These are phyloP conservation scores for Stomatorhinus ivindoensis DNA, from an alignment of 2,113 vertebrate genomes.

Conservation along the genomic window DNA sequence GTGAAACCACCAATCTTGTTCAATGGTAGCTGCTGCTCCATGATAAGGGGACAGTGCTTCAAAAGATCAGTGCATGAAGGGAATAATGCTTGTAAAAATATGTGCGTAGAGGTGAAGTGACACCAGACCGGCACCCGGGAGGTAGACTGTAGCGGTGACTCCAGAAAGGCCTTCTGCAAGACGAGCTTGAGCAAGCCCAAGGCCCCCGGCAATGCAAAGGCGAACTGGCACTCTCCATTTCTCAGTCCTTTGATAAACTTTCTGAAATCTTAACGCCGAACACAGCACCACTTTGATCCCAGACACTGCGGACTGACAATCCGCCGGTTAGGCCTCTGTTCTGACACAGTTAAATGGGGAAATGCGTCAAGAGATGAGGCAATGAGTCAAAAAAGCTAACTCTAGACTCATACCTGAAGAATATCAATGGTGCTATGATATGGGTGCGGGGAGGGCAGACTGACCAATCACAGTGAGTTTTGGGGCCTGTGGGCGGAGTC, in stretches of 20 bases:
- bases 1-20: not conserved
- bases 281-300: slow-evolving; percentile 11
- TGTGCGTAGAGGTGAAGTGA: not conserved
- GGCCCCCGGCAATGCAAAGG: not conserved
- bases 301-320: slow-evolving; percentile 5
- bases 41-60: not conserved
- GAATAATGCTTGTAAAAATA: not conserved
- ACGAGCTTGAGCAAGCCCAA: not conserved
- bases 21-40: not conserved
- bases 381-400: not conserved
- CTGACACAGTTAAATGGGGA: not conserved
- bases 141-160: not conserved
- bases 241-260: slow-evolving; percentile 11
- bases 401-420: not conserved
- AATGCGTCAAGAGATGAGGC: not conserved
- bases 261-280: slow-evolving; percentile 12
- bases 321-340: not conserved
- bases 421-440: not conserved
- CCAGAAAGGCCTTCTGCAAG: not conserved
- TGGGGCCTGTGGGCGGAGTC: not conserved
- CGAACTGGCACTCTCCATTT: not conserved
- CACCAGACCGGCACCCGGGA: not conserved
- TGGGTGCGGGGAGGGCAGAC: not conserved
- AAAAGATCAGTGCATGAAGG: not conserved
- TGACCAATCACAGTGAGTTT: not conserved